Evolutionary conservation across 1,140 invertebrate genomes (phyloP), one percentile per base, ranked within the genome.

Genomic region (Platyscapa corneri): DNA sequence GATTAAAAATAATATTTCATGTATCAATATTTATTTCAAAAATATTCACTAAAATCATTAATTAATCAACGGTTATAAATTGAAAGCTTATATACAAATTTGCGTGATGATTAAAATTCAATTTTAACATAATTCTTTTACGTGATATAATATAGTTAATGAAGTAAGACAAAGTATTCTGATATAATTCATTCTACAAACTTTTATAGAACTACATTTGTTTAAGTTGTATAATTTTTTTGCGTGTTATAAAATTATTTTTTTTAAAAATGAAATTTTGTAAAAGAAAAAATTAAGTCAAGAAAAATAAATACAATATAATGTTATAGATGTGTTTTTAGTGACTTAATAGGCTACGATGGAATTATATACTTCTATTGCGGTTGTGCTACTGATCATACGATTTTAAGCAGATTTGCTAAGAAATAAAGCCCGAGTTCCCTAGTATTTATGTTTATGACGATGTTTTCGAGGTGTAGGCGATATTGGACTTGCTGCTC

Each of bases 361-460:
- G 14, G 27, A 70, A 37, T 72, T 81, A 53, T 67, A 53, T 2
- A 81, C 42, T 30, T 34, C 10, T 42, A 34, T 81, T 81, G 7
- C 18, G 6, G 14, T 60, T 74, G 23, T 10, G 7, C 20, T 39
- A 60, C 37, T 39, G 16, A 34, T 77, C 42, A 84, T 84, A 78
- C 5, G 49, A 80, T 78, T 74, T 20, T 23, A 79, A 70, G 30
- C 78, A 79, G 16, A 60, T 30, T 56, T 72, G 18, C 53, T n/a
- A 3, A 67, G 86, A 70, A 42, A 75, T 86, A 60, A 42, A 86
- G 5, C 14, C 0, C 30, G 64, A 80, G 10, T 79, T 27, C 14
- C 75, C 92, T 84, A 94, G 85, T 94, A 94, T 89, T 94, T 94
- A 88, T 94, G 94, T 88, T 94, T 94, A 86, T 94, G 94, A 88